phyloP scores from a whole-genome alignment of 1,140 invertebrate species.

The Oscheius sp. region DNA sequence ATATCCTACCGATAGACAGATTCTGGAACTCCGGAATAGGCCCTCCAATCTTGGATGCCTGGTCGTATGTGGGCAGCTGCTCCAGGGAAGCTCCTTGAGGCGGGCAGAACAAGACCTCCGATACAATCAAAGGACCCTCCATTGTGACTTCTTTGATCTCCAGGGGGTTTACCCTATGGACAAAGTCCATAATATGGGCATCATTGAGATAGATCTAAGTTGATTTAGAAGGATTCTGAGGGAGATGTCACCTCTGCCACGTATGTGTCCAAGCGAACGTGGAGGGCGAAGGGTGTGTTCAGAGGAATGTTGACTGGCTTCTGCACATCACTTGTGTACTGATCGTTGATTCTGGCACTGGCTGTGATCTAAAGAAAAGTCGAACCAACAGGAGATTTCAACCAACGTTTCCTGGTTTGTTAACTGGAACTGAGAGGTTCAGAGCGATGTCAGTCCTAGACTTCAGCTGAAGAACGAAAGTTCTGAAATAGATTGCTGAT shows the following conservation, averaged over 20 bases:
- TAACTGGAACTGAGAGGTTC: background rate
- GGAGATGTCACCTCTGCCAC: background rate
- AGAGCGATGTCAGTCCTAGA: background rate
- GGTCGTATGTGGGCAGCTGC: background rate
- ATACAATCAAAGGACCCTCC: background rate
- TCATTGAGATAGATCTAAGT: background rate
- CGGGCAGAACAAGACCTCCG: background rate
- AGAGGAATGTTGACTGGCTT: background rate
- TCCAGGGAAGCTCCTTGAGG: background rate
- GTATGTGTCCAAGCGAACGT: background rate
- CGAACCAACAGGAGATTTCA: background rate
- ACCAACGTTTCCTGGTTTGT: background rate
- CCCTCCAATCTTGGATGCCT: background rate
- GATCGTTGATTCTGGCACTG: background rate
- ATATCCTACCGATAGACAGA: background rate
- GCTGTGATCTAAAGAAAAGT: background rate
- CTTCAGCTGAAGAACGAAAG: background rate
- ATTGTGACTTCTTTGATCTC: background rate
- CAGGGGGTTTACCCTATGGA: background rate
- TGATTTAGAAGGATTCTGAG: background rate
- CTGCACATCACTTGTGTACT: background rate
- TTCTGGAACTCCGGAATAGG: background rate
- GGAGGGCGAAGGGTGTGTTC: background rate
- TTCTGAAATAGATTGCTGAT: no score
- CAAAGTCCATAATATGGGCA: background rate